Evolutionary conservation across 2,888 invertebrate species (phyloP), one percentile per base, ranked within the genome.

Genomic region (Sarcophaga rosellei): DNA sequence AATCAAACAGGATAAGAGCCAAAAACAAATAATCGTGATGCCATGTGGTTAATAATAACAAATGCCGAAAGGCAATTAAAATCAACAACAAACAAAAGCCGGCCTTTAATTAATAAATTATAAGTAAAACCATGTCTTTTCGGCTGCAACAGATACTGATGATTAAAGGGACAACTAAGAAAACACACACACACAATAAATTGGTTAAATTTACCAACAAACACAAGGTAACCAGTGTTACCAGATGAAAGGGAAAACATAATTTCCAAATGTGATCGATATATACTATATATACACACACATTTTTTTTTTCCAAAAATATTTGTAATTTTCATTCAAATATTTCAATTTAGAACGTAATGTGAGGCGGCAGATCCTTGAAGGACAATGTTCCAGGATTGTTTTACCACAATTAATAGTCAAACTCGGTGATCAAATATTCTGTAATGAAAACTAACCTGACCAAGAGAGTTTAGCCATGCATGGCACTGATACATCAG

Each of bases 71-170:
- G 89, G 90, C 91, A 91, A 91, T 92, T 89, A 88, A 88, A 83
- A 75, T 83, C 87, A 87, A 85, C 86, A 87, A 88, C 88, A 87
- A 88, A 88, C 88, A 89, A 89, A 89, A 77, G 89, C 91, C 92
- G 91, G 88, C 92, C 91, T 92, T 90, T 91, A 92, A 92, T 92
- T 92, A 92, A 92, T 92, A 92, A 92, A 92, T 92, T 92, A 92
- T 89, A 91, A 90, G 90, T 89, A 89, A 91, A 90, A 91, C 88
- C 81, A 57, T 78, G 81, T 74, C 59, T 80, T 80, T 25, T 47
- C 25, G 23, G 23, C 65, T 25, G 74, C 62, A 23, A 25, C 73
- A 65, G 59, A 62, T 53, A 66, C 69, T 45, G 74, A 74, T 45
- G 74, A 74, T 78, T 74, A 62, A 72, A 59, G 53, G 61, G 21